Conservation (phyloP, 2,888 invertebrate species). For the Tribolium freemani region DNA sequence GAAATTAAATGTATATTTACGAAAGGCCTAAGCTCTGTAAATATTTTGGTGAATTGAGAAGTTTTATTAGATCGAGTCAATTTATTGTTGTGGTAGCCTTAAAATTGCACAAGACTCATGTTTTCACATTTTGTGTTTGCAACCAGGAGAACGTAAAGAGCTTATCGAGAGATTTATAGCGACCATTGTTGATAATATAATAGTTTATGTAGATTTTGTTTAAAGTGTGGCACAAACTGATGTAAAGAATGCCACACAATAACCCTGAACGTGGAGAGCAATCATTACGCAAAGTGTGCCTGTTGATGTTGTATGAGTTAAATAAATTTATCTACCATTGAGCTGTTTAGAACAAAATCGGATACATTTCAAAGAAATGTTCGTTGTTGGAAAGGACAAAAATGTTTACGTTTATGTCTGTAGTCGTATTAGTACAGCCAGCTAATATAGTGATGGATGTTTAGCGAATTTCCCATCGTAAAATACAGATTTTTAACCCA, state of each 20-base stretch:
- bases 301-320: conserved; percentile 38
- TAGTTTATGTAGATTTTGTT: conserved; percentile 29
- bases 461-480: conserved; percentile 28
- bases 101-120: conserved; percentile 25
- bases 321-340: conserved; percentile 28
- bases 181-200: conserved; percentile 14
- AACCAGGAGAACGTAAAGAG: conserved; percentile 16
- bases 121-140: conserved; percentile 16
- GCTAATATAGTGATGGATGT: conserved; percentile 36
- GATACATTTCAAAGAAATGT: conserved; percentile 28
- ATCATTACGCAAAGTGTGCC: conserved; percentile 41
- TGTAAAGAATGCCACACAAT: conserved; percentile 19
- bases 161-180: conserved; percentile 22
- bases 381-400: conserved; percentile 31
- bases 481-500: conserved; percentile 2
- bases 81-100: conserved; percentile 41
- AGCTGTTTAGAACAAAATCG: conserved; percentile 8
- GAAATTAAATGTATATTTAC: conserved; percentile 35
- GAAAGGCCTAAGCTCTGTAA: conserved; percentile 44
- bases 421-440: conserved; percentile 27
- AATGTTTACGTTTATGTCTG: conserved; percentile 32
- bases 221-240: conserved; percentile 18
- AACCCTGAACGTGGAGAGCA: conserved; percentile 37
- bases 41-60: conserved; percentile 28
- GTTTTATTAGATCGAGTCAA: conserved; percentile 39